Conservation (phyloP, 2,888 invertebrate genomes). For the Uloborus plumipes region DNA sequence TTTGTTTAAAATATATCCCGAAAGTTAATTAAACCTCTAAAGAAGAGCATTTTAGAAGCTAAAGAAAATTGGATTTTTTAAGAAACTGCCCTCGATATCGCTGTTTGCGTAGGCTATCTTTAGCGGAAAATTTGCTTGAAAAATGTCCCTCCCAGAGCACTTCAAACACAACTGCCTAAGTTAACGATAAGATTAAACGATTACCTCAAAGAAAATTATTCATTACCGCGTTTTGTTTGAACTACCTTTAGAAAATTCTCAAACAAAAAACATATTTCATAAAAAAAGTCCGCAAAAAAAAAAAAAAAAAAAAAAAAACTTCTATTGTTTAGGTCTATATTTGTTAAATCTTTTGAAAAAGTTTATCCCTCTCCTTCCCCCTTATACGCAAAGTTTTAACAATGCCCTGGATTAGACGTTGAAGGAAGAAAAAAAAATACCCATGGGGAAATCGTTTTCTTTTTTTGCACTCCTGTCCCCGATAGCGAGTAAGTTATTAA, state of each 20-base stretch:
- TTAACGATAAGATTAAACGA: constrained; percentile 61
- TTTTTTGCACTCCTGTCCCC: constrained; percentile 2
- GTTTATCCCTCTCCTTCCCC: constrained; percentile 6
- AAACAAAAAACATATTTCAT: constrained; percentile 2
- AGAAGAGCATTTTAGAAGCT: too few species aligned
- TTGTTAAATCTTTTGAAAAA: constrained; percentile 61
- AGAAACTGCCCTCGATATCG: constrained; percentile 13
- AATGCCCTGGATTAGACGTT: constrained; percentile 25
- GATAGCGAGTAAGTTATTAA: constrained; percentile 61
- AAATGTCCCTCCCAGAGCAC: constrained; percentile 17
- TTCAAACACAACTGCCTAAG: constrained; percentile 46
- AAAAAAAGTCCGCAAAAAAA: constrained; percentile 22
- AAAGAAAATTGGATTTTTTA: too few species aligned
- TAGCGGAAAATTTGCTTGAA: constrained; percentile 4
- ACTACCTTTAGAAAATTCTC: constrained; percentile 12
- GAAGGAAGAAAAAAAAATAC: constrained; percentile 12
- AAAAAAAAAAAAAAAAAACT: constrained; percentile 25
- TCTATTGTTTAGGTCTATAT: constrained; percentile 56
- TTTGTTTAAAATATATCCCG: too few species aligned
- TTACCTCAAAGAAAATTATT: constrained; percentile 58
- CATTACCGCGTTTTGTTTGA: constrained; percentile 52
- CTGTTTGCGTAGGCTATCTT: constrained; percentile 52
- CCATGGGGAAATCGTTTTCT: constrained; percentile 8
- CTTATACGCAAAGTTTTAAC: constrained; percentile 42
- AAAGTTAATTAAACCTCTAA: too few species aligned